Percentiles rank a stretch among this genome's conserved stretches.
Evolutionary conservation across 2,113 vertebrate genomes (phyloP).

Genomic region (Antechinus stuartii): DNA sequence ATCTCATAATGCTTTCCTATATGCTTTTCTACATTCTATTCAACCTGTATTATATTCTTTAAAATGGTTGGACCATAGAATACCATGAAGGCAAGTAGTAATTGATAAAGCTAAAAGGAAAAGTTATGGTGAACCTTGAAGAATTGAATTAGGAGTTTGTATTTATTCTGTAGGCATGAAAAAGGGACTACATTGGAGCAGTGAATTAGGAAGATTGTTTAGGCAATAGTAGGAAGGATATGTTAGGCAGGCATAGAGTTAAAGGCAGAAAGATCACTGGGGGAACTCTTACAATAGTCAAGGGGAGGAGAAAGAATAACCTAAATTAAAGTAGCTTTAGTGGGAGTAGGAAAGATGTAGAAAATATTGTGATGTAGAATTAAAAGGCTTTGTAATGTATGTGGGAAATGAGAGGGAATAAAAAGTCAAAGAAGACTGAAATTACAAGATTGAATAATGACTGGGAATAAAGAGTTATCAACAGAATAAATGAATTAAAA

Average conservation of each 20-base stretch:
- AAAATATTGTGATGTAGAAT: neutral
- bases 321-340: neutral
- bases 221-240: neutral
- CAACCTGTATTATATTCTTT: neutral
- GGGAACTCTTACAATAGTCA: neutral
- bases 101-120: neutral
- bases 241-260: neutral
- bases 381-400: neutral
- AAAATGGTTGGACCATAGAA: neutral
- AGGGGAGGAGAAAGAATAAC: neutral
- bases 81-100: neutral
- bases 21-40: neutral
- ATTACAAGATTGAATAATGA: neutral
- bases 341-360: neutral
- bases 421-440: neutral
- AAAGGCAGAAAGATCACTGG: neutral
- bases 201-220: neutral
- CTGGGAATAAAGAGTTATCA: neutral
- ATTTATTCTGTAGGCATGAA: neutral
- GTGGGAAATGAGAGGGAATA: neutral
- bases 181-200: neutral
- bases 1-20: neutral
- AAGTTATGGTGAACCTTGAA: neutral
- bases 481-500: neutral
- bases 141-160: neutral